Conservation (phyloP, 2,113 vertebrate species). For the Istiophorus platypterus region DNA sequence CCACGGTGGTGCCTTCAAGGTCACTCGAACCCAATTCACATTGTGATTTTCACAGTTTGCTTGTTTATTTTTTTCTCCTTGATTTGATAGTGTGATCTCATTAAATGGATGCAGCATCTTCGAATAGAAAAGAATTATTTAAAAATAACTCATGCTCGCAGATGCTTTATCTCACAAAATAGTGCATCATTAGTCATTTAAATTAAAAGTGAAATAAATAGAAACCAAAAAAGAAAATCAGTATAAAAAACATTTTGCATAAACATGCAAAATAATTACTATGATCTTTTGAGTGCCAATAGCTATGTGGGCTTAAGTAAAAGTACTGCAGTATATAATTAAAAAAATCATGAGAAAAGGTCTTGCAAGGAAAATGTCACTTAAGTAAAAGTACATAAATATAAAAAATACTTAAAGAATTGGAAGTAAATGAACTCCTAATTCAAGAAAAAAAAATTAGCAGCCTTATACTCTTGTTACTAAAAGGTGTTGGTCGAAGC, state of each 20-base stretch:
- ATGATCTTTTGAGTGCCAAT: neutral
- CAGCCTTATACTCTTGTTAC: neutral
- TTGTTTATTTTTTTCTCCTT: neutral
- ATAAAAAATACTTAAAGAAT: neutral
- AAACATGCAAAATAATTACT: constrained; percentile 1
- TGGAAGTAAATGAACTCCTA: neutral
- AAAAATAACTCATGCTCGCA: neutral
- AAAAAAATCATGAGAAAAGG: too few species aligned
- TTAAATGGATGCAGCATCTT: neutral
- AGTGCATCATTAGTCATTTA: neutral
- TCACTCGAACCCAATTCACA: neutral
- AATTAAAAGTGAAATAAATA: neutral
- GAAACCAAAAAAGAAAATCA: neutral
- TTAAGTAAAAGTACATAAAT: too few species aligned
- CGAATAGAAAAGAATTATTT: neutral
- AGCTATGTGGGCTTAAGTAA: neutral
- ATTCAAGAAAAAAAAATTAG: too few species aligned
- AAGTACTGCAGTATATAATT: too few species aligned
- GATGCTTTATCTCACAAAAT: neutral
- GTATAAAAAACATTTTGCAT: neutral
- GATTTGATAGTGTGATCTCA: neutral
- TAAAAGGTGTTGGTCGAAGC: neutral
- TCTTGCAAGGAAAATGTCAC: too few species aligned
- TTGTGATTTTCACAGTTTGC: neutral
- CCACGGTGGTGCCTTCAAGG: constrained; percentile 12